Evolutionary conservation across 2,888 invertebrate species (phyloP).

Genomic region (Stenoptilia bipunctidactyla): DNA sequence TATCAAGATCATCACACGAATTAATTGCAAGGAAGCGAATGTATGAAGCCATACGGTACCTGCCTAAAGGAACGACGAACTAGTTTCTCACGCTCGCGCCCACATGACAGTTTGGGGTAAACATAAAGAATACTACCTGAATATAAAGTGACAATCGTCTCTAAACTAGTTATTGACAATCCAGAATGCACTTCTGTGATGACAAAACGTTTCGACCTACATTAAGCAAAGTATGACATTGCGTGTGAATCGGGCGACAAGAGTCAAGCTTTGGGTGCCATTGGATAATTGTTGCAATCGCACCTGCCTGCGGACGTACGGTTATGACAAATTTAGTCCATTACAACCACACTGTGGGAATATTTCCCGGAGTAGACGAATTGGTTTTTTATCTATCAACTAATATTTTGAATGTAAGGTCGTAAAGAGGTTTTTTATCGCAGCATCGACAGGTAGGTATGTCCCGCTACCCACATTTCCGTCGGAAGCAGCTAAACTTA

Average conservation of each 20-base stretch:
- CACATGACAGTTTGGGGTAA: slow-evolving; percentile 9
- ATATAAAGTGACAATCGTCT: neutral
- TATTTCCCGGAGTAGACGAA: slow-evolving; percentile 6
- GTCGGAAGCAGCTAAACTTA: slow-evolving; percentile 49
- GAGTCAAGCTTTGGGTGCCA: slow-evolving; percentile 42
- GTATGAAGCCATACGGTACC: slow-evolving; percentile 49
- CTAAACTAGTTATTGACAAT: too few relatives aligned
- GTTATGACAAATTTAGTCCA: slow-evolving; percentile 40
- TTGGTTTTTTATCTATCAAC: too few relatives aligned
- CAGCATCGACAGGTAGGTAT: slow-evolving; percentile 2
- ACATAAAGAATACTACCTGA: neutral
- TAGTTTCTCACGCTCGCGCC: slow-evolving; percentile 42
- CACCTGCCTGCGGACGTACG: slow-evolving; percentile 48
- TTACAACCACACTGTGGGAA: slow-evolving; percentile 39
- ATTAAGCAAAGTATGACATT: slow-evolving; percentile 8
- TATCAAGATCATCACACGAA: slow-evolving; percentile 59
- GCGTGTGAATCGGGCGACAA: slow-evolving; percentile 40
- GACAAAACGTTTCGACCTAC: too few relatives aligned
- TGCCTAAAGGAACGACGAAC: slow-evolving; percentile 25
- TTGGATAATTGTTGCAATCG: slow-evolving; percentile 43
- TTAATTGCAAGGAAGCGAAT: slow-evolving; percentile 58
- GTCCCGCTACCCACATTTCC: slow-evolving; percentile 52
- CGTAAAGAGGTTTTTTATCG: too few relatives aligned
- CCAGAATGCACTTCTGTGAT: too few relatives aligned
- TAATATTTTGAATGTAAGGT: slow-evolving; percentile 17